Evolutionary conservation across 2,113 vertebrate species (phyloP), one percentile per base, ranked within the genome.

Genomic region (Turdus rufiventris): DNA sequence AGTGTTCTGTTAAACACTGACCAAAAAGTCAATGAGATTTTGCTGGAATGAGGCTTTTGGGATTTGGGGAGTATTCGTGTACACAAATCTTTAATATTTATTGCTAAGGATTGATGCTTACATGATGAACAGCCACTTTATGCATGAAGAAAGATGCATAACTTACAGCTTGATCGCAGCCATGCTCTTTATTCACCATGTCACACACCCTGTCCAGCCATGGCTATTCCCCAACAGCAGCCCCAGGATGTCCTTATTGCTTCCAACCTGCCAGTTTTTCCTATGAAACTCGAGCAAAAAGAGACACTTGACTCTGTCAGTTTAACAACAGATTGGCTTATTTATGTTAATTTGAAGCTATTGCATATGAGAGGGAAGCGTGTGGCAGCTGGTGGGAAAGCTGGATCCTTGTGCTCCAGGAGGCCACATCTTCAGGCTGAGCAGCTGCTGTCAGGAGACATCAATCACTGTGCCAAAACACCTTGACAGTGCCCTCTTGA

Each of bases 1-100:
- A 60, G 40, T 24, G 4, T 86, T 86, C n/a, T 71, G 36, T 80
- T 88, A 71, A 88, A 94, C 6, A 4, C 12, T 79, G 88, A 74
- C 75, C 43, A 51, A 95, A 76, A 89, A 83, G 89, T 93, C 91
- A 77, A 83, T 74, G 63, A 56, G 67, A 90, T 83, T 93, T 94
- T 95, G 58, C 51, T 73, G 50, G 48, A 94, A 90, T 45, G 78
- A 80, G 63, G 18, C 93, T 51, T 79, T 28, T 82, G 88, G 79
- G 94, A 93, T 83, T 94, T 91, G 43, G 36, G 86, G 63, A 90
- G 47, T 50, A 18, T 87, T 94, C 53, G 13, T 26, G 31, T 48
- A 29, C 12, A 10, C 71, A 43, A 56, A 45, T 75, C 62, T 89
- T 62, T 61, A 81, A 65, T 88, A 91, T 88, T 61, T 72, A 33